phyloP scores from a whole-genome alignment of 2,113 vertebrate genomes.

The Crotalus helleri region DNA sequence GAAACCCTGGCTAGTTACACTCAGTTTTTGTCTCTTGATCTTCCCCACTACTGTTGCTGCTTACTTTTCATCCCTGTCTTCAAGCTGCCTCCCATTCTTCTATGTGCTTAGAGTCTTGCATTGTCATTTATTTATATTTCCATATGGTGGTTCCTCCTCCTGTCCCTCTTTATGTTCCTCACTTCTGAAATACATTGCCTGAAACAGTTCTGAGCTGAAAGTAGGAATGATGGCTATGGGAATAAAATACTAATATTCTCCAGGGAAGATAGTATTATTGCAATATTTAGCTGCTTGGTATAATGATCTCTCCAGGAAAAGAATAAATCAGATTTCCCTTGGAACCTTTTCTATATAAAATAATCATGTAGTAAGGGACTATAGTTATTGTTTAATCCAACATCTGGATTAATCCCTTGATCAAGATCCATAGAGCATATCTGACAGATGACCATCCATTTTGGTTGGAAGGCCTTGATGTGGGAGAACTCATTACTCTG shows the following conservation, averaged over 20 bases:
- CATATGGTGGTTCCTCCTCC: background rate
- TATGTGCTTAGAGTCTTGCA: background rate
- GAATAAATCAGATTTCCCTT: background rate
- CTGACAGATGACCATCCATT: background rate
- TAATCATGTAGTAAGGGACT: background rate
- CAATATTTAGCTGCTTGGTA: background rate
- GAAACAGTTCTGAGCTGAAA: background rate
- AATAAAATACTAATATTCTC: background rate
- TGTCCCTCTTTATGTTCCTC: background rate
- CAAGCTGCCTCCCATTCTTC: background rate
- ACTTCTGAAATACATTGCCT: background rate
- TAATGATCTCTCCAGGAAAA: background rate
- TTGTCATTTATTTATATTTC: background rate
- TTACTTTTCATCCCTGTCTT: background rate
- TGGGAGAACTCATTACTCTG: background rate
- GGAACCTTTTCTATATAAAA: background rate
- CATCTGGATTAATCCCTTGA: background rate
- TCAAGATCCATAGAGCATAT: background rate
- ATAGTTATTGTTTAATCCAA: background rate
- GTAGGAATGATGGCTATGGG: background rate
- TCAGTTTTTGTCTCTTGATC: background rate
- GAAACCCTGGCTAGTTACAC: background rate
- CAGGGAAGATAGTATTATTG: background rate
- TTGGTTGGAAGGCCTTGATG: background rate
- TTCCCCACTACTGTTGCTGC: background rate